Base-by-base conservation (phyloP, 1,140 invertebrate genomes). In the Tyrophagus putrescentiae region DNA sequence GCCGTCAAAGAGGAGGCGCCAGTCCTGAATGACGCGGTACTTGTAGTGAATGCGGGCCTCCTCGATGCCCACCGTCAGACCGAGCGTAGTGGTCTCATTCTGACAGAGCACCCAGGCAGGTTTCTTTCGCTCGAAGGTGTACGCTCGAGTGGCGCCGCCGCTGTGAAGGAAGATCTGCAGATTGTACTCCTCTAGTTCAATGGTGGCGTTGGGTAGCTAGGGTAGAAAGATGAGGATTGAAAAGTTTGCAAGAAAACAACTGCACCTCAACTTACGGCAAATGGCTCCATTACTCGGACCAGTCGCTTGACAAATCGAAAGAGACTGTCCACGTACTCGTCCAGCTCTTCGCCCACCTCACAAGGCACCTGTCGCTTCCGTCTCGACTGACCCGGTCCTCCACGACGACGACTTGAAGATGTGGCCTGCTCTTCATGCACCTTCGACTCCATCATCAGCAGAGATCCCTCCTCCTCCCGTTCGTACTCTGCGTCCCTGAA, bases 241-340 rank as follows among this genome's bases (percentile, higher is more conserved):
- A 57, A 28, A 3, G 25, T 0, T 44, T 50, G 32, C 32, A 36
- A 7, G 7, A 9, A 56, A 9, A 52, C 48, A 3, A 16, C 9
- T 28, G 29, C 16, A 31, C 27, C n/a, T 7, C 9, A 25, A 28
- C 52, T 58, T 29, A 59, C n/a, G 13, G 21, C 6, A 42, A 65
- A 50, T 18, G 62, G 53, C 54, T 64, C 62, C 58, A 64, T 61
- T 9, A 41, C 60, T 34, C 68, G 60, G n/a, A 68, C 48, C 5
- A 68, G 33, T 41, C 68, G 23, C 32, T 60, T 45, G 23, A 60
- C 64, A 34, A 68, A 68, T 28, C 68, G 28, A 28, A 68, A 62
- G 1, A 68, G 62, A 21, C 64, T 66, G 45, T 68, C 67, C 0
- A 68, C 68, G 60, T 68, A 68, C 33, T 68, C 67, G 28, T 68